Evolutionary conservation across 2,113 vertebrate species (phyloP).

Genomic region (Pomatorhinus ruficollis): DNA sequence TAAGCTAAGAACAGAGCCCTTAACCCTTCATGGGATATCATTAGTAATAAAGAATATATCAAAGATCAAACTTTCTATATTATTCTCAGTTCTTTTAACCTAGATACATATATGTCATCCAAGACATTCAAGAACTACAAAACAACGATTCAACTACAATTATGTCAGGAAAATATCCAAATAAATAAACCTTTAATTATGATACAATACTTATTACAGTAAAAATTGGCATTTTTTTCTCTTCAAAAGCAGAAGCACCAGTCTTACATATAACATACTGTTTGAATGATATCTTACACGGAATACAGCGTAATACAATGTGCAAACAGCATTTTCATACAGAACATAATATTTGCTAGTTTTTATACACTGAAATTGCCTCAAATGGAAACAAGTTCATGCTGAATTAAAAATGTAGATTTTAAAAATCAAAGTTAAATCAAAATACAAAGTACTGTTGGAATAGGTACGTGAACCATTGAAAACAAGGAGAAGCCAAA

Average conservation of each 20-base stretch:
- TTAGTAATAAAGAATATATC: slow-evolving; percentile 41
- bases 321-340: slow-evolving; percentile 78
- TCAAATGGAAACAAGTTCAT: slow-evolving; percentile 75
- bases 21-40: background rate
- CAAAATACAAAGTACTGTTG: slow-evolving; percentile 54
- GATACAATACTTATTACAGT: slow-evolving; percentile 86
- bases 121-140: slow-evolving; percentile 68
- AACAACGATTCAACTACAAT: slow-evolving; percentile 73
- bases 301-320: slow-evolving; percentile 75
- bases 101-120: slow-evolving; percentile 61
- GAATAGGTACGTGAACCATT: slow-evolving; percentile 61
- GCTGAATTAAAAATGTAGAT: slow-evolving; percentile 70
- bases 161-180: slow-evolving; percentile 78
- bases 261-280: slow-evolving; percentile 78
- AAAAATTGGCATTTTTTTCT: slow-evolving; percentile 81
- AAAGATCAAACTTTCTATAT: slow-evolving; percentile 11
- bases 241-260: slow-evolving; percentile 86
- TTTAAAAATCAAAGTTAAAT: slow-evolving; percentile 65
- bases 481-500: slow-evolving; percentile 58
- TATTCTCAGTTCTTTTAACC: slow-evolving; percentile 50
- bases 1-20: slow-evolving; percentile 37
- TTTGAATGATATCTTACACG: slow-evolving; percentile 75
- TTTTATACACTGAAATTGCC: slow-evolving; percentile 71
- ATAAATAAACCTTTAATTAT: slow-evolving; percentile 87
- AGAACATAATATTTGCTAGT: slow-evolving; percentile 67